Conservation (phyloP, 64 coral and sea anemone species). For the Actinia tenebrosa region DNA sequence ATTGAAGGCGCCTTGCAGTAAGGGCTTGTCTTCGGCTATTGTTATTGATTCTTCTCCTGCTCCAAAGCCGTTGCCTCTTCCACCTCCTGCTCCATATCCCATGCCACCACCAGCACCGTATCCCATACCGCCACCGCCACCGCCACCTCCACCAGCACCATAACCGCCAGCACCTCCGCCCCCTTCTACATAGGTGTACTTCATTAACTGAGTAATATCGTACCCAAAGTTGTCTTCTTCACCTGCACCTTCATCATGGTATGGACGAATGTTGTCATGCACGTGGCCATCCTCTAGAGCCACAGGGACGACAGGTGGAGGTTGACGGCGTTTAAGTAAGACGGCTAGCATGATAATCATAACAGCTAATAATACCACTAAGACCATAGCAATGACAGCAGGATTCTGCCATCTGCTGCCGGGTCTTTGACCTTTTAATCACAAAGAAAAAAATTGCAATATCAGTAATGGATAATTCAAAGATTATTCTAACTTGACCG, state of each 20-base stretch:
- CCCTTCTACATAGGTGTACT: constrained; percentile 86
- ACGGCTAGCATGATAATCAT: constrained; percentile 69
- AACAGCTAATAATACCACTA: constrained; percentile 68
- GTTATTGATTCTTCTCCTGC: constrained; percentile 65
- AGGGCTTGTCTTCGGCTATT: constrained; percentile 54
- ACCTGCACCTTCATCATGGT: constrained; percentile 98
- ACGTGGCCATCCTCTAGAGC: constrained; percentile 89
- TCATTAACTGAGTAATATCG: constrained; percentile 90
- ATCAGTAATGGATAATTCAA: neutral
- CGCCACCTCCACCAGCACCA: constrained; percentile 10
- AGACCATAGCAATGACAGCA: constrained; percentile 57
- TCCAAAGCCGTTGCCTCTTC: neutral
- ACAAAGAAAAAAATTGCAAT: neutral
- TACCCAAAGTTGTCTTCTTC: constrained; percentile 97
- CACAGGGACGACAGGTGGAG: constrained; percentile 23
- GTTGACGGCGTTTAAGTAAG: constrained; percentile 54
- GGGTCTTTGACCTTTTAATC: constrained; percentile 43
- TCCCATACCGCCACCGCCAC: neutral
- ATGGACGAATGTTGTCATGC: constrained; percentile 89
- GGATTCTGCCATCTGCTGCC: constrained; percentile 43
- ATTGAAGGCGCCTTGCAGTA: constrained; percentile 52
- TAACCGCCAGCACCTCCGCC: constrained; percentile 24
- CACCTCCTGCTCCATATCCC: neutral
- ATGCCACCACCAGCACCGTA: neutral
- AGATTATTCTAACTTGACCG: too few species aligned